Evolutionary conservation across 2,888 invertebrate species (phyloP).

Genomic region (Lissocephala sabroskyi): DNA sequence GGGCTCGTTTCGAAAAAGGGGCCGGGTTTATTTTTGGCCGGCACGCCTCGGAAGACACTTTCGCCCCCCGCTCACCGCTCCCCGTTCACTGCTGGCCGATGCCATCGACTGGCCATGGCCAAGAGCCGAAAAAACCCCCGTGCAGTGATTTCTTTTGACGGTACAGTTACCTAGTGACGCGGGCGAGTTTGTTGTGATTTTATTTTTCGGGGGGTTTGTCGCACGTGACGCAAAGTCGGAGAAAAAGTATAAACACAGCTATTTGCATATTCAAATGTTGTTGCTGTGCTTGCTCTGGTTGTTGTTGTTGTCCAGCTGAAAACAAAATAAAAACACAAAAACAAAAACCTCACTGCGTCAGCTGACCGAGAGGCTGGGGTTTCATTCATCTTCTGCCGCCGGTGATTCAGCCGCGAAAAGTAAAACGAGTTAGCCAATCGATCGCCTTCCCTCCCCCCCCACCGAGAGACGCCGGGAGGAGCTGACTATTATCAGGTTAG

Average conservation of each 20-base stretch:
- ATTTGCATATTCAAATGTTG: conserved; percentile 54
- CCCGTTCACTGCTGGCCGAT: conserved; percentile 7
- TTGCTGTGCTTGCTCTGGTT: no score
- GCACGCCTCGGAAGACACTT: conserved; percentile 45
- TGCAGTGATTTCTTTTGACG: not conserved
- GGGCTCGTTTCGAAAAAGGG: no score
- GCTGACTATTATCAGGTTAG: not conserved
- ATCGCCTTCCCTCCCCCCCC: not conserved
- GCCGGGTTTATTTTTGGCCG: conserved; percentile 27
- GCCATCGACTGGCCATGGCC: not conserved
- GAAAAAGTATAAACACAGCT: conserved; percentile 34
- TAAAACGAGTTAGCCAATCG: conserved; percentile 3
- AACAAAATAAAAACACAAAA: conserved; percentile 1
- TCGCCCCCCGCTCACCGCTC: conserved; percentile 9
- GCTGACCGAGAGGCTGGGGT: no score
- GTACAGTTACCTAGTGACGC: no score
- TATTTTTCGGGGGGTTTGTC: conserved; percentile 15
- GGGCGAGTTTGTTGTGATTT: conserved; percentile 13
- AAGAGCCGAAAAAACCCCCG: not conserved
- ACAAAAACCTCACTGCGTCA: conserved; percentile 4
- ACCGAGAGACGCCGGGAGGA: no score
- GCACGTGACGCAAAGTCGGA: conserved; percentile 39
- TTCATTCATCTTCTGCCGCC: conserved; percentile 3
- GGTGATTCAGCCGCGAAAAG: not conserved
- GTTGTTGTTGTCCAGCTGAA: not conserved